Percentiles rank a stretch among this genome's conserved stretches.
Evolutionary conservation across 1,140 invertebrate species (phyloP).

Genomic region (Proales similis): DNA sequence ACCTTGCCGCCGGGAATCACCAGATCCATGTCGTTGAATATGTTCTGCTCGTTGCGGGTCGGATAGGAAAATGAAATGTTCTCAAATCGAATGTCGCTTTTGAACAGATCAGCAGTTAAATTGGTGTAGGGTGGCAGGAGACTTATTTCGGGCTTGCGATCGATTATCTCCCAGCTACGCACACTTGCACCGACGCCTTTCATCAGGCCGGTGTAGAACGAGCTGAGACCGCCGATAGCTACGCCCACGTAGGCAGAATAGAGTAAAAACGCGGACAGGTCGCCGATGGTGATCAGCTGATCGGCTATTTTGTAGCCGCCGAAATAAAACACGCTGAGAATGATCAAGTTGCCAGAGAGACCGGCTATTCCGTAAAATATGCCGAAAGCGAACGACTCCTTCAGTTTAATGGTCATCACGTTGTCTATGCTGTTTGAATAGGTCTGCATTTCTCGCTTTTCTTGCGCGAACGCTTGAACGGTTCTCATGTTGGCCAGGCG

Average conservation of each 20-base stretch:
- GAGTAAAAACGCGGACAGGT: constrained; percentile 77
- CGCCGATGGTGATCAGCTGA: constrained; percentile 74
- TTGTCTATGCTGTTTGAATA: constrained; percentile 67
- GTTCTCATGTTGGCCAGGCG: constrained; percentile 85
- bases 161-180: constrained; percentile 78
- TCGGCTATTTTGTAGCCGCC: constrained; percentile 78
- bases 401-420: constrained; percentile 71
- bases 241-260: constrained; percentile 87
- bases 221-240: constrained; percentile 69
- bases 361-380: constrained; percentile 89
- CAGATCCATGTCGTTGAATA: constrained; percentile 55
- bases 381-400: constrained; percentile 75
- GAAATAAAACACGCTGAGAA: constrained; percentile 84
- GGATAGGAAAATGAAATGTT: constrained; percentile 59
- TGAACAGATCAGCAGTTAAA: background rate
- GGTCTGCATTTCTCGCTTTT: constrained; percentile 64
- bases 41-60: constrained; percentile 51
- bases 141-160: constrained; percentile 66
- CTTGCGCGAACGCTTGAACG: constrained; percentile 82
- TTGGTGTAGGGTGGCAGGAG: constrained; percentile 34
- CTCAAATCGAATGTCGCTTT: constrained; percentile 51
- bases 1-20: constrained; percentile 48
- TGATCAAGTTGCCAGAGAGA: constrained; percentile 80
- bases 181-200: constrained; percentile 80
- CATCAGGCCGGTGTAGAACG: constrained; percentile 86